Evolutionary conservation across 1,140 invertebrate species (phyloP).

Genomic region (Zaprionus ornatus): DNA sequence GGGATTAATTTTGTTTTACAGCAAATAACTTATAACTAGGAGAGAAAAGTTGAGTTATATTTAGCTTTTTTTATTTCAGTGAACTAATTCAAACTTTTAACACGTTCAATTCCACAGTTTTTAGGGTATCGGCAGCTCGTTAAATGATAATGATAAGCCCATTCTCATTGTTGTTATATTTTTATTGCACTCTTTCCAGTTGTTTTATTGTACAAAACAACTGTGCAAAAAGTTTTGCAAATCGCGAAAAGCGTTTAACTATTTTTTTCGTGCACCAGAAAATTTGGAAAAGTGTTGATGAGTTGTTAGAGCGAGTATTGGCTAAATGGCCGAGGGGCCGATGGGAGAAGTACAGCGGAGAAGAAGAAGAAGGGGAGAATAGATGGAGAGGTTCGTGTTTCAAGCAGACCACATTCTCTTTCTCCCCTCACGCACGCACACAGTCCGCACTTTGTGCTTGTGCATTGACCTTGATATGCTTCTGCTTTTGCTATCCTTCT

Average conservation of each 20-base stretch:
- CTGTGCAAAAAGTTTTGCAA: constrained; percentile 34
- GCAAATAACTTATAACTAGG: neutral
- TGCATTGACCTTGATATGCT: constrained; percentile 31
- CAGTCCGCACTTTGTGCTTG: neutral
- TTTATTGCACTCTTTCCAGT: neutral
- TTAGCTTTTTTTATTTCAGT: neutral
- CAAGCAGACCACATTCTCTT: neutral
- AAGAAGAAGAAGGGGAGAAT: neutral
- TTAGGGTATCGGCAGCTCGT: neutral
- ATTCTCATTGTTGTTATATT: constrained; percentile 11
- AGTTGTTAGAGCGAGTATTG: constrained; percentile 16
- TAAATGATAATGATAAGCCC: neutral
- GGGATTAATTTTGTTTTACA: neutral
- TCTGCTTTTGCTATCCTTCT: neutral
- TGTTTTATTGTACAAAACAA: constrained; percentile 18
- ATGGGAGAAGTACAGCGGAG: neutral
- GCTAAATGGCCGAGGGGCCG: neutral
- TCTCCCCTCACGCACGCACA: neutral
- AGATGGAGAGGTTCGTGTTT: neutral
- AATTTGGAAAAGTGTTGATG: constrained; percentile 36
- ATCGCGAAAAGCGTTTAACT: constrained; percentile 41
- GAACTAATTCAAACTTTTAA: neutral
- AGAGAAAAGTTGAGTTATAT: neutral
- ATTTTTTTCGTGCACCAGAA: constrained; percentile 7
- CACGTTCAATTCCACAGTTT: neutral